Evolutionary conservation across 2,113 vertebrate species (phyloP).

Genomic region (Pogona vitticeps): DNA sequence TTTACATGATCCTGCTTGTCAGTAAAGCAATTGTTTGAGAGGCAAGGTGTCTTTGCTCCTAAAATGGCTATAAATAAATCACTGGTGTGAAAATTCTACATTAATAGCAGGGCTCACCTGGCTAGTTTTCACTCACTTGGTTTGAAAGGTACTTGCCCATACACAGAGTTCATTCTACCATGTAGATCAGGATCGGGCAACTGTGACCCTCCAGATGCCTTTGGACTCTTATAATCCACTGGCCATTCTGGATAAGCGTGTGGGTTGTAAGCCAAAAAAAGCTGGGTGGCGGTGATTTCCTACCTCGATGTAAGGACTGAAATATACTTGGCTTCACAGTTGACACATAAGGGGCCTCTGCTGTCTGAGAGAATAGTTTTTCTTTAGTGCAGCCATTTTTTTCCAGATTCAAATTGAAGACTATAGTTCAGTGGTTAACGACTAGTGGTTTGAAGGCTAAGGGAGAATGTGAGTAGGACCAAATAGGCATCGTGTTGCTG

Average conservation of each 20-base stretch:
- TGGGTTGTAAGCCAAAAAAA: no score
- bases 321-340: neutral
- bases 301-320: neutral
- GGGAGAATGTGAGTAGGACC: neutral
- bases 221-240: no score
- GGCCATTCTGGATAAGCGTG: no score
- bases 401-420: neutral
- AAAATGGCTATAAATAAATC: neutral
- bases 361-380: neutral
- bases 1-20: neutral
- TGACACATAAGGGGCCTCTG: neutral
- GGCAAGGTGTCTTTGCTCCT: neutral
- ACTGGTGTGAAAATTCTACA: no score
- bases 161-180: neutral
- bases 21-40: neutral
- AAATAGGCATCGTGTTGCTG: neutral
- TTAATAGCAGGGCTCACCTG: neutral
- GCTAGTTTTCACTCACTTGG: no score
- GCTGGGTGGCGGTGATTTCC: neutral
- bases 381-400: neutral
- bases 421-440: neutral
- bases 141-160: neutral
- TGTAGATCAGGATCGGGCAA: no score
- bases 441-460: neutral
- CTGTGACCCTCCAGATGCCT: no score